Conservation (phyloP, 2,797 vertebrate species). For the Buceros bicornis region DNA sequence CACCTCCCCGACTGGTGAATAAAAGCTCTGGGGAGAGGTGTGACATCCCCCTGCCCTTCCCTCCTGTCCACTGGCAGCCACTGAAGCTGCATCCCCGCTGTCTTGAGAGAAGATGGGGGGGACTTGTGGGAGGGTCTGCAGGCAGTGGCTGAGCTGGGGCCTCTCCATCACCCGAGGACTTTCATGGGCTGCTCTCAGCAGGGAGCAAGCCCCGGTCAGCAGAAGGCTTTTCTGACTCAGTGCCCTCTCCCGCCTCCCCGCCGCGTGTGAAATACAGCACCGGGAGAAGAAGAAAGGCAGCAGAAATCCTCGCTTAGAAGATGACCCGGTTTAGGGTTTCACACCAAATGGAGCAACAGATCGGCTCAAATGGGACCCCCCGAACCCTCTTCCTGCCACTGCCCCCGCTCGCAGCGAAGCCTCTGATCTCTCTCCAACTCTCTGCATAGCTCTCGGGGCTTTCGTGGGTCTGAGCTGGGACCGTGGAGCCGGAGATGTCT, state of each 20-base stretch:
- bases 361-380: not conserved
- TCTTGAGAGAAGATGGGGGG: rapidly evolving
- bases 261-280: not conserved
- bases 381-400: not conserved
- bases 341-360: not conserved
- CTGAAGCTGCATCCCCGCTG: rapidly evolving
- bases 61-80: not conserved
- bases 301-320: not conserved
- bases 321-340: constrained; percentile 20
- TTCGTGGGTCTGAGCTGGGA: not conserved
- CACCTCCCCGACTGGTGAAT: rapidly evolving
- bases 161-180: rapidly evolving
- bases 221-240: not conserved
- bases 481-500: not conserved
- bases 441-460: not conserved
- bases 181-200: not conserved
- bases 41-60: not conserved
- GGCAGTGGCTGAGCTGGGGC: not conserved
- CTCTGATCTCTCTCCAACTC: constrained; percentile 58
- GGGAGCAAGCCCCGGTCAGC: not conserved
- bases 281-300: not conserved
- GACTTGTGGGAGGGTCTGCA: rapidly evolving
- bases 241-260: not conserved
- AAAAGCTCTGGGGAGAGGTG: not conserved
- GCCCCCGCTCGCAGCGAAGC: not conserved